Base-by-base conservation (phyloP, 2,888 invertebrate species). In the Dichetophora obliterata region DNA sequence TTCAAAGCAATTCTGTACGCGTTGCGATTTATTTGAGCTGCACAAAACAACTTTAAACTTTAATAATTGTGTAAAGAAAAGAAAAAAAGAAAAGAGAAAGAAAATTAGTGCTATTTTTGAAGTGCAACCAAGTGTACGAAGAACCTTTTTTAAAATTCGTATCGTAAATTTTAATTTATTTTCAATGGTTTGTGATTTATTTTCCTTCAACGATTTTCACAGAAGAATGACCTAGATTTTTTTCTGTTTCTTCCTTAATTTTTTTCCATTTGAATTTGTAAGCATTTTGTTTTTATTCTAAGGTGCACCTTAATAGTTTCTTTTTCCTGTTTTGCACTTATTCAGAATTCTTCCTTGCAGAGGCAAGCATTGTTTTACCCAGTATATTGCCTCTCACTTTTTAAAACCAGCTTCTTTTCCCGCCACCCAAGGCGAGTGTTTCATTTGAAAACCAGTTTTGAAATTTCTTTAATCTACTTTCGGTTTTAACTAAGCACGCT, bases 1-100 rank as follows among this genome's bases (percentile, higher is more conserved):
- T 68, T 68, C 68, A 68, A 68, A 68, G 68, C 27, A 27, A 50
- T 68, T 65, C 37, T 68, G 19, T n/a, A 54, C 19, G 19, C n/a
- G 31, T 16, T 37, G 34, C 66, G 37, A 66, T 66, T 66, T 43
- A 22, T 66, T 16, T 19, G 34, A 37, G 31, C 27, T 24, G 27
- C 59, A 8, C 24, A 59, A 11, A 59, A 24, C 11, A 59, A 27
- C 27, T 59, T 19, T 27, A n/a, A n/a, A 27, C 27, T 27, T 27
- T 59, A 3, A 59, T 59, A 11, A 24, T 27, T 59, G 59, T 65
- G 65, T 4, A 34, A 19, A 68, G 48, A 68, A 68, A 48, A 14
- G 37, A 68, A 68, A 68, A 68, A 48, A 14, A 31, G 3, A 48
- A 24, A 68, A 24, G 22, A 3, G 2, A 22, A 61, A 27, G 22